Evolutionary conservation across 2,888 invertebrate species (phyloP), one percentile per base, ranked within the genome.

Genomic region (Megaustenia siamemsis): DNA sequence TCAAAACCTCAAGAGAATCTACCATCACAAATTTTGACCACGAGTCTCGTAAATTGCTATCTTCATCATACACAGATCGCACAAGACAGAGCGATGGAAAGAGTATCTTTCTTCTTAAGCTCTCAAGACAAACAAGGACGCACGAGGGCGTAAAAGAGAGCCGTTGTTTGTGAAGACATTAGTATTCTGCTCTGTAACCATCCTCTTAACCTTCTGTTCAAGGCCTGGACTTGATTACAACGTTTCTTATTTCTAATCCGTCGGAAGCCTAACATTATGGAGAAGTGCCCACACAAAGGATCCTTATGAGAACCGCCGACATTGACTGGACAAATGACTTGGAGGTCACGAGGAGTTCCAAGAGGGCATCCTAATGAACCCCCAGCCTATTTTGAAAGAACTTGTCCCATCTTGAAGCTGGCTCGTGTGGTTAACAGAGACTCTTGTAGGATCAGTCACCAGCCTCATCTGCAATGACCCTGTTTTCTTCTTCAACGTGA

Each of bases 331-430:
- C 32, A 56, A 69, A 80, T 32, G 66, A 60, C 63, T 43, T 53
- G 45, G 69, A 69, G 80, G 68, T 69, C 68, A 5, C 68, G n/a
- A 24, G n/a, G 43, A 38, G 69, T 69, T 38, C 43, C 28, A 69
- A 80, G 80, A 53, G 80, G 80, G 80, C 80, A 68, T 69, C 53
- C 53, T 80, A 80, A 80, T 80, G 80, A 80, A 80, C 69, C 53
- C 68, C 68, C 68, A 21, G 53, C 53, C 40, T 15, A 28, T 78
- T 53, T 24, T 69, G 69, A 69, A 35, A 38, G 53, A 69, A 49
- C 45, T 69, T 69, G 56, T 53, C 80, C 80, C 68, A 80, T 80
- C 80, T 80, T 80, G 80, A 80, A 80, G 53, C 45, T 1, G 68
- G 45, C 69, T 78, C 69, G 69, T 80, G 69, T 69, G 69, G 80